Evolutionary conservation across 2,888 invertebrate species (phyloP).

Genomic region (Eulithis prunata): DNA sequence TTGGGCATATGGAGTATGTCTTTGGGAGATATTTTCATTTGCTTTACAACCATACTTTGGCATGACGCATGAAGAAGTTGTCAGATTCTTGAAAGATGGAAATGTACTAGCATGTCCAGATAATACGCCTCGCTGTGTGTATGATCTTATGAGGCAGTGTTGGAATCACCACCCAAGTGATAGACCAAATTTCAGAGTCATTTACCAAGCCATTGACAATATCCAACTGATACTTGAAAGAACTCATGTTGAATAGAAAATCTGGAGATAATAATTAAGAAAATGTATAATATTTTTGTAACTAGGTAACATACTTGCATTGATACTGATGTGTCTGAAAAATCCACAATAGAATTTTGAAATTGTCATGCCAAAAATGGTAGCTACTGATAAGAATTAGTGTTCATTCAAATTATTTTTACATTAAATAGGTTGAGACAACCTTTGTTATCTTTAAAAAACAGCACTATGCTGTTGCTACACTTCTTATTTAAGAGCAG

Average conservation of each 20-base stretch:
- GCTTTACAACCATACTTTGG: conserved; percentile 98
- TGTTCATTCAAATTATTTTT: not conserved
- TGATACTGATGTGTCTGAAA: conserved; percentile 16
- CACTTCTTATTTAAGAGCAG: not conserved
- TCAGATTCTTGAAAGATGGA: conserved; percentile 96
- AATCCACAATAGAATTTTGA: not conserved
- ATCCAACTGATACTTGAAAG: conserved; percentile 84
- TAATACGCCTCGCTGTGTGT: conserved; percentile 93
- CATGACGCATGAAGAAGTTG: conserved; percentile 98
- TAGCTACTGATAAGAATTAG: conserved; percentile 5
- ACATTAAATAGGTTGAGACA: not conserved
- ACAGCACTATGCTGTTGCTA: not conserved
- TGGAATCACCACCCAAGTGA: conserved; percentile 95
- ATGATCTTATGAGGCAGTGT: conserved; percentile 96
- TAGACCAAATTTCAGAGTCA: conserved; percentile 93
- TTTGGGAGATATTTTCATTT: conserved; percentile 99
- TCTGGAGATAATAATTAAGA: conserved; percentile 8
- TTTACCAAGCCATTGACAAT: conserved; percentile 91
- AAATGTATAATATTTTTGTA: conserved; percentile 44
- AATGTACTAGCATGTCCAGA: conserved; percentile 96
- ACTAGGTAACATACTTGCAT: conserved; percentile 19
- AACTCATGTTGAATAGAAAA: conserved; percentile 68
- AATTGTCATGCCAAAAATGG: conserved; percentile 29
- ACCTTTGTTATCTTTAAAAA: not conserved
- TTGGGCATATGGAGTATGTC: conserved; percentile 98